Conservation (phyloP, 2,113 vertebrate genomes). For the Brachyhypopomus gauderio region DNA sequence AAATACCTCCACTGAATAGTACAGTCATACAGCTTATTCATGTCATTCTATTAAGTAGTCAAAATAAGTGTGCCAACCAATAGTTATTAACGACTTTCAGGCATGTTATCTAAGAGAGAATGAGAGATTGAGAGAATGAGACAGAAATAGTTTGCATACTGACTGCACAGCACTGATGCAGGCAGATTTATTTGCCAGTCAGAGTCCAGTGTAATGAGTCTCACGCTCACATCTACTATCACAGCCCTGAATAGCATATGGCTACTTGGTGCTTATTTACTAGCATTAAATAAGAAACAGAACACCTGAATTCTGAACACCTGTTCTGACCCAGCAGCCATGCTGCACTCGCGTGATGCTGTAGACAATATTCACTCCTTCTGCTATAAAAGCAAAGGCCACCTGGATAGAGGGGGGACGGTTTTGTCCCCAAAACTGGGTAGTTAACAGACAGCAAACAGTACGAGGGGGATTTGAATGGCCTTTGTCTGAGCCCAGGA, state of each 20-base stretch:
- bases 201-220: constrained; percentile 64
- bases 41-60: constrained; percentile 13
- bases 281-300: neutral
- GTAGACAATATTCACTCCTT: constrained; percentile 8
- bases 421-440: constrained; percentile 37
- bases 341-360: constrained; percentile 1
- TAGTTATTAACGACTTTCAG: constrained; percentile 25
- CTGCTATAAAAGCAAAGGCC: constrained; percentile 41
- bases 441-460: constrained; percentile 56
- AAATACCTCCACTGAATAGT: neutral
- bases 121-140: constrained; percentile 51
- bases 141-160: constrained; percentile 73
- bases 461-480: constrained; percentile 61
- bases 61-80: neutral
- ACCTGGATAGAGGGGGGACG: constrained; percentile 41
- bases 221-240: constrained; percentile 5
- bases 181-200: constrained; percentile 62
- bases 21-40: neutral
- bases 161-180: constrained; percentile 53
- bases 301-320: neutral
- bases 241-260: neutral
- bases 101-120: constrained; percentile 54
- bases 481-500: constrained; percentile 58
- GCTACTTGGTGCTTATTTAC: neutral
- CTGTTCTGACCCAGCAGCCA: neutral